Evolutionary conservation across 2,797 vertebrate genomes (phyloP), one percentile per base, ranked within the genome.

Genomic region (Sebastes minor): DNA sequence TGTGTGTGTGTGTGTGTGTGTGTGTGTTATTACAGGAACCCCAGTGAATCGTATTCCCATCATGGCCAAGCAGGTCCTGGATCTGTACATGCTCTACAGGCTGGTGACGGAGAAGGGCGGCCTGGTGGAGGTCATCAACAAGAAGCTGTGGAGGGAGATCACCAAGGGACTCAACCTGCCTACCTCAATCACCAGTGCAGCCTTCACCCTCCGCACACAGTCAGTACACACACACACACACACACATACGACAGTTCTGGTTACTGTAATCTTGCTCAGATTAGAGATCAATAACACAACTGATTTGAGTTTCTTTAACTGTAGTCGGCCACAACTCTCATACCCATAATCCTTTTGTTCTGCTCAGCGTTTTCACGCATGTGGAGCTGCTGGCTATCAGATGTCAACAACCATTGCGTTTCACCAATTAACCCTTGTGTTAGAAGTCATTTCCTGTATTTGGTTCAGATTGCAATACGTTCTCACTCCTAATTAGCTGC

Each of bases 31-130:
- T 71, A 11, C 81, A 99, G 98, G 98, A 80, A 99, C 98, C 0
- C 98, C 98, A 0, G 98, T 99, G 86, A 99, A 99, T 94, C 95
- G 98, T 68, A 99, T 99, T 90, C 98, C 98, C 83, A 99, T 99
- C 94, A 99, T 99, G 98, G 98, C 98, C 83, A 99, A 99, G 93
- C 98, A 99, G 91, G 98, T 99, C 76, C 94, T 99, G 72, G 98
- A 99, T 89, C 96, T 99, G 70, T 99, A 97, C 93, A 99, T 98
- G 97, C 95, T 99, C 59, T 99, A 99, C 76, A 96, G 96, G 80
- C 95, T 99, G 92, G 98, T 99, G 93, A 99, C 98, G 0, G 98
- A 99, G 93, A 99, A 99, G 90, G 98, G 98, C 0, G 98, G 98
- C 68, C 95, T 99, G 81, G 98, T 99, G 84, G 98, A 99, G 88